These are phyloP conservation scores for Sepiola atlantica DNA, from an alignment of 2,888 invertebrate genomes.

Conservation along the genomic window DNA sequence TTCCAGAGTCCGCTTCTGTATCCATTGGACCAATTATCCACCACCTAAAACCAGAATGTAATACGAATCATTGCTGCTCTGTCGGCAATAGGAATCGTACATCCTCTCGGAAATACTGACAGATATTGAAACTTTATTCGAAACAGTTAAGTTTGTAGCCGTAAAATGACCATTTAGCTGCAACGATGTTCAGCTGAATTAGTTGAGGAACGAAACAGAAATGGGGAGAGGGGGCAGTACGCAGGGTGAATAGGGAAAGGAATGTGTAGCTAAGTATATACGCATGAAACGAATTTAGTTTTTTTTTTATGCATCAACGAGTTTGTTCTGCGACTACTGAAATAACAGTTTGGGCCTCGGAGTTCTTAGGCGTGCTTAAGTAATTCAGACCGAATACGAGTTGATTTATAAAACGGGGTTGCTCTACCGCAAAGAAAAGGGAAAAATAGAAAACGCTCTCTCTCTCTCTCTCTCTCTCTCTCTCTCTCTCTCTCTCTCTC, in stretches of 20 bases:
- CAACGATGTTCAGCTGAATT: background rate
- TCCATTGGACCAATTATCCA: too few species aligned
- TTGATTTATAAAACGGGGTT: background rate
- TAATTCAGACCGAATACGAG: background rate
- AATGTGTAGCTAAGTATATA: slow-evolving; percentile 8
- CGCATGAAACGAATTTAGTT: background rate
- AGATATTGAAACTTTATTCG: background rate
- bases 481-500: background rate
- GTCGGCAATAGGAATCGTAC: background rate
- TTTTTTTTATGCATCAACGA: background rate
- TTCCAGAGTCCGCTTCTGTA: too few species aligned
- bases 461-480: background rate
- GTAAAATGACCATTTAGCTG: background rate
- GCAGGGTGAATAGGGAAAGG: background rate
- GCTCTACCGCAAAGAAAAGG: background rate
- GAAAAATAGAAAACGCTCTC: background rate
- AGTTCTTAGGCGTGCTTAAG: background rate
- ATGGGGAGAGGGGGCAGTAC: background rate
- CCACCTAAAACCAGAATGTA: too few species aligned
- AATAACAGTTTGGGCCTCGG: background rate
- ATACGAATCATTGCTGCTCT: too few species aligned
- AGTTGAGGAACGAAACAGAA: background rate
- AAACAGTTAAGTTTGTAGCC: background rate
- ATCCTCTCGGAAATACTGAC: background rate
- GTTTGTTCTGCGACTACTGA: background rate